These are phyloP conservation scores for Apamea crenata DNA, from an alignment of 2,888 invertebrate species.

Conservation along the genomic window DNA sequence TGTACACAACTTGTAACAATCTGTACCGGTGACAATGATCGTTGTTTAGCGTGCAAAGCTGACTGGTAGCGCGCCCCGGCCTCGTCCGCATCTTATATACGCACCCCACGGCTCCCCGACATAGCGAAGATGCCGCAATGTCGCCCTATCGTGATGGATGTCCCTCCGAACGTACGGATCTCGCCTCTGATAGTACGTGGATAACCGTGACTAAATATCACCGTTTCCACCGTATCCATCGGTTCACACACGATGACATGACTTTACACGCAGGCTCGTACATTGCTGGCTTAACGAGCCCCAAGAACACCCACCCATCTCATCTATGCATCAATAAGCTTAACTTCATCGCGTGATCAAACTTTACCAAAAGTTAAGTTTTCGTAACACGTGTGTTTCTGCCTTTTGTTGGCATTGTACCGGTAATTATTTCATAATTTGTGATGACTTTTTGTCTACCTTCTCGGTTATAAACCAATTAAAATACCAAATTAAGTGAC, in stretches of 20 bases:
- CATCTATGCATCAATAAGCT: conserved; percentile 65
- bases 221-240: conserved; percentile 57
- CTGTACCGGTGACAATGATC: conserved; percentile 76
- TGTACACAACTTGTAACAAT: conserved; percentile 76
- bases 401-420: conserved; percentile 73
- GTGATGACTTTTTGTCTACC: conserved; percentile 73
- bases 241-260: conserved; percentile 52
- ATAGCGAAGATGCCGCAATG: conserved; percentile 82
- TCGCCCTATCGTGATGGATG: conserved; percentile 81
- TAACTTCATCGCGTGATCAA: conserved; percentile 73
- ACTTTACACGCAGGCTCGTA: conserved; percentile 39
- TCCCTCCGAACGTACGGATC: conserved; percentile 73
- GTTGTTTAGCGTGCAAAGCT: conserved; percentile 76
- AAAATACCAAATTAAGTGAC: conserved; percentile 78
- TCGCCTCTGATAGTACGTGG: conserved; percentile 69
- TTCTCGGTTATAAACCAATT: conserved; percentile 82
- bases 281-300: conserved; percentile 65
- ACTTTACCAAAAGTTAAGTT: conserved; percentile 70
- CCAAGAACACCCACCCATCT: conserved; percentile 49
- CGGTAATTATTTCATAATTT: conserved; percentile 83
- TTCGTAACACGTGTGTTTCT: conserved; percentile 76
- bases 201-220: conserved; percentile 78
- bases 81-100: conserved; percentile 82
- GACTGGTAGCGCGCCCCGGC: conserved; percentile 85
- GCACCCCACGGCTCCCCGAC: conserved; percentile 80